Base-by-base conservation (phyloP, 2,888 invertebrate genomes). In the Punctoribates punctum region DNA sequence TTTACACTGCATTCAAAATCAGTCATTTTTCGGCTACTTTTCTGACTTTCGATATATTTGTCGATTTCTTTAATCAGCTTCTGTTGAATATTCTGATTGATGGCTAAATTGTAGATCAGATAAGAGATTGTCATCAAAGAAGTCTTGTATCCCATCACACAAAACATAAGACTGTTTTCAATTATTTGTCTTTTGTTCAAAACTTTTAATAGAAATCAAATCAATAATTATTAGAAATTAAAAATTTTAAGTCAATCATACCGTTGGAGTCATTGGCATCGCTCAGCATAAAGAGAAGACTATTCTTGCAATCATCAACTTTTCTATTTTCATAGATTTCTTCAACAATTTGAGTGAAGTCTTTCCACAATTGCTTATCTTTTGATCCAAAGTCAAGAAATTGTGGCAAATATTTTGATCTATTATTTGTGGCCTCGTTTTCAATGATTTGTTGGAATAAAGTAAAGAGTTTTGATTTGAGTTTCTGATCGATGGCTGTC, bases 11-110 rank as follows among this genome's bases (percentile, higher is more conserved):
- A 42, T 13, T 42, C 11, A 13, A 42, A 42, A 42, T 42, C 42
- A 42, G 42, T 42, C 42, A 42, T 42, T 42, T 42, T 42, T 42
- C 42, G 4, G 42, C 42, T 42, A 13, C 13, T 42, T 11, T 42
- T 42, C 42, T 42, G 42, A 13, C 42, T 60, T 13, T 60, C 60
- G 27, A 60, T 15, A 62, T 29, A 62, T 42, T 70, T 20, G 23
- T 70, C 70, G 6, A 70, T 42, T 70, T 70, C 70, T 70, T 70
- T 70, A 20, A 70, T 70, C 3, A 70, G 20, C 23, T 70, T 70
- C 11, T 70, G 42, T 42, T 70, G 70, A 42, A 42, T 42, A 9
- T 8, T 5, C 17, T 38, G 70, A 70, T 70, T 70, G 9, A 38
- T 70, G 11, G 46, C 42, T 23, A 70, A 20, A 23, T 23, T 20